Evolutionary conservation across 2,113 vertebrate species (phyloP).

Genomic region (Sander lucioperca): DNA sequence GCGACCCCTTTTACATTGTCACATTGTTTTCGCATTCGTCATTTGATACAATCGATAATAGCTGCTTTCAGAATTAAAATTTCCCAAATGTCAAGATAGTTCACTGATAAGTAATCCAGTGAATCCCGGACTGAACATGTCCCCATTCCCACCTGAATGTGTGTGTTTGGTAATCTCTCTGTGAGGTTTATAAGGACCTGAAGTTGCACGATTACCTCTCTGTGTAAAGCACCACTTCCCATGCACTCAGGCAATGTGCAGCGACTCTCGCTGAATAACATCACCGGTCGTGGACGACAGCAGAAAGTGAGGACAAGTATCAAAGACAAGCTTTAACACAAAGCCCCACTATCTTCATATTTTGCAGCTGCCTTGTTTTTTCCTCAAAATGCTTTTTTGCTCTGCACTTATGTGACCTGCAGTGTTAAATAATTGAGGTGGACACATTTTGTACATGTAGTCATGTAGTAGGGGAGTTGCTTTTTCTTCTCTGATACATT

Average conservation of each 20-base stretch:
- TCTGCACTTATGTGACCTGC: conserved; percentile 40
- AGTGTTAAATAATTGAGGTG: conserved; percentile 54
- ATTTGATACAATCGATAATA: neutral
- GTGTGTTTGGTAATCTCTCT: conserved; percentile 29
- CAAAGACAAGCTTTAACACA: conserved; percentile 11
- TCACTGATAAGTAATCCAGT: conserved; percentile 1
- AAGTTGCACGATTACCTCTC: conserved; percentile 32
- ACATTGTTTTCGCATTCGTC: neutral
- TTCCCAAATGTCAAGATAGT: neutral
- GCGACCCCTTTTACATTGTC: neutral
- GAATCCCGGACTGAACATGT: neutral
- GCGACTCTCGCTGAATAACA: conserved; percentile 28
- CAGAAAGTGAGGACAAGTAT: conserved; percentile 10
- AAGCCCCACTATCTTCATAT: neutral
- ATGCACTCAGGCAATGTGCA: conserved; percentile 52
- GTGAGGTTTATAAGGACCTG: conserved; percentile 32
- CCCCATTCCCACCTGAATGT: conserved; percentile 6
- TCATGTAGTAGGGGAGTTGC: conserved; percentile 24
- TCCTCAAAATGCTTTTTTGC: conserved; percentile 16
- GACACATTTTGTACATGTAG: conserved; percentile 49
- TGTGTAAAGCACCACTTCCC: conserved; percentile 56
- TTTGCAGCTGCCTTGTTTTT: conserved; percentile 6
- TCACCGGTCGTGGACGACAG: neutral
- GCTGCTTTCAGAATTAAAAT: neutral
- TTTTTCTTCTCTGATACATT: conserved; percentile 48